Evolutionary conservation across 2,888 invertebrate genomes (phyloP).

Genomic region (Tortricodes alternella): DNA sequence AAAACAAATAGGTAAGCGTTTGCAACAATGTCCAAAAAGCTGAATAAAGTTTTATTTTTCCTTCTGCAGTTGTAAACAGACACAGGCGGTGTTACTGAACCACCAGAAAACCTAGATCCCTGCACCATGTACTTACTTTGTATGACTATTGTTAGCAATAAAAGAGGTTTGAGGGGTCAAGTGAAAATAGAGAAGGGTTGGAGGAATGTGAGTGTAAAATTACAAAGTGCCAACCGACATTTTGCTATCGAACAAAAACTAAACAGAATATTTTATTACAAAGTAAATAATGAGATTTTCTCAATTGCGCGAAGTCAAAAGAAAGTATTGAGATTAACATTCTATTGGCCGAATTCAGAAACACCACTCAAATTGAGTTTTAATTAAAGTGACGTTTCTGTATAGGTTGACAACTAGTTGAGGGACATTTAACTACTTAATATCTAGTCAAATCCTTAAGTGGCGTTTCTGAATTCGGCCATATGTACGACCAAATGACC

Average conservation of each 20-base stretch:
- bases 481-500: too few relatives aligned
- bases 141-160: neutral
- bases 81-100: neutral
- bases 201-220: constrained; percentile 16
- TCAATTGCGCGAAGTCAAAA: too few relatives aligned
- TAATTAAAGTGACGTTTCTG: too few relatives aligned
- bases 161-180: neutral
- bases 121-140: constrained; percentile 3
- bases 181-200: constrained; percentile 5
- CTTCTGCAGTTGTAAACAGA: constrained; percentile 2
- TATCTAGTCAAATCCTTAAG: too few relatives aligned
- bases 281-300: too few relatives aligned
- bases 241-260: constrained; percentile 14
- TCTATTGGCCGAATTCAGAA: too few relatives aligned
- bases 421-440: too few relatives aligned
- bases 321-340: too few relatives aligned
- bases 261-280: too few relatives aligned
- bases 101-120: constrained; percentile 2
- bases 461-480: too few relatives aligned
- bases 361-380: too few relatives aligned
- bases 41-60: constrained; percentile 15
- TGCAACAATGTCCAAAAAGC: constrained; percentile 5
- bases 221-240: constrained; percentile 17
- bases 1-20: constrained; percentile 1
- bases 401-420: too few relatives aligned